Evolutionary conservation across 2,113 vertebrate genomes (phyloP).

Genomic region (Uropsilus gracilis): DNA sequence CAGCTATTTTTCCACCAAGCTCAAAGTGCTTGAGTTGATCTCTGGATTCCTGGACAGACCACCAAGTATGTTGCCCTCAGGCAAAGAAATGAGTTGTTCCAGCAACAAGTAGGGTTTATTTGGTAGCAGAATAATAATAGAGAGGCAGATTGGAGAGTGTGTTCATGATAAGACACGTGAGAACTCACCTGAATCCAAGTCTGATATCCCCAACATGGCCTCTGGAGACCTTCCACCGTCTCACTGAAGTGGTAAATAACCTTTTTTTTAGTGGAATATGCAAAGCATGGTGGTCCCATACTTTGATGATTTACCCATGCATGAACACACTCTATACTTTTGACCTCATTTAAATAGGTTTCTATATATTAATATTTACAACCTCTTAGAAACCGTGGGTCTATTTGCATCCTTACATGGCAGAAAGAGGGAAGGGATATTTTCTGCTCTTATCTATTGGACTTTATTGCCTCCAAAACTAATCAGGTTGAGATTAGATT

Average conservation of each 20-base stretch:
- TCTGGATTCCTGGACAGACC: not conserved
- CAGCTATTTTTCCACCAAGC: not conserved
- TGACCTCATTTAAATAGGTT: not conserved
- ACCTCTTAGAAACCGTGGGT: not conserved
- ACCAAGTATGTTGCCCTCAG: not conserved
- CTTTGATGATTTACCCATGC: not conserved
- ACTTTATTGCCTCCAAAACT: not conserved
- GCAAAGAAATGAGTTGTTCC: not conserved
- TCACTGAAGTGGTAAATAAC: not conserved
- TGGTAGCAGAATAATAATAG: not conserved
- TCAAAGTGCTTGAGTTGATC: not conserved
- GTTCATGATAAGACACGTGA: not conserved
- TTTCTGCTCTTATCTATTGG: not conserved
- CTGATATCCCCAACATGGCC: not conserved
- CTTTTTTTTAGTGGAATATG: not conserved
- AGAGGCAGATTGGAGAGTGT: not conserved
- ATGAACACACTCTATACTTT: not conserved
- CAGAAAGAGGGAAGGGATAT: not conserved
- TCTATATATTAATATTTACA: not conserved
- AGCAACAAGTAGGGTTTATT: not conserved
- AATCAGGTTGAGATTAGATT: not conserved
- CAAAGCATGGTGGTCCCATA: not conserved
- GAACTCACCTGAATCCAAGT: not conserved
- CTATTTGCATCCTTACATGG: not conserved
- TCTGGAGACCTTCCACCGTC: not conserved